These are phyloP conservation scores for Leiothrix lutea DNA, from an alignment of 2,113 vertebrate species.

Conservation along the genomic window DNA sequence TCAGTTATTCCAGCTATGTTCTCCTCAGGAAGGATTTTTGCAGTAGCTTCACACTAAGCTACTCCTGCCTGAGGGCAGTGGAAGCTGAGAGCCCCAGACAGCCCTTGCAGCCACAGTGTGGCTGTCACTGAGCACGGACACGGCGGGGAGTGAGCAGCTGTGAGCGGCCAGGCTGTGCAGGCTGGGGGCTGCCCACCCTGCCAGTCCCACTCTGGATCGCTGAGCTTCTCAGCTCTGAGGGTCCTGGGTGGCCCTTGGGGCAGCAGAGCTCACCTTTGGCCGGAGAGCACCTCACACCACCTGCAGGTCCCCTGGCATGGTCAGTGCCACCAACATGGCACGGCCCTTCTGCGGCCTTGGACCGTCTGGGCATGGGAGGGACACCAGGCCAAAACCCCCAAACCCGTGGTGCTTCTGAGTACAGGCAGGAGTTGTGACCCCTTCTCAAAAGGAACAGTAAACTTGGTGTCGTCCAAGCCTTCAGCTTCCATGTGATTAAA, in stretches of 20 bases:
- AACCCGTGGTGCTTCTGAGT: accelerated
- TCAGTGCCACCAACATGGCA: accelerated
- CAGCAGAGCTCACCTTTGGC: background rate
- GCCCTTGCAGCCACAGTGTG: background rate
- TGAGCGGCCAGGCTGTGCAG: background rate
- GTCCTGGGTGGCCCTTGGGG: accelerated
- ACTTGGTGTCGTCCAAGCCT: background rate
- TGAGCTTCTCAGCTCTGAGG: background rate
- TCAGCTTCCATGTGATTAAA: background rate
- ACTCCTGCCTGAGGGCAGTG: background rate
- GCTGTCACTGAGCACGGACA: background rate
- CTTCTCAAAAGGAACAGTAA: background rate
- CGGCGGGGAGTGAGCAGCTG: background rate
- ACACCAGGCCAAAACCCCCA: accelerated
- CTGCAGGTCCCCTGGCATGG: background rate
- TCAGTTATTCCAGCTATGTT: background rate
- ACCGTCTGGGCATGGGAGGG: accelerated
- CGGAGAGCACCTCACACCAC: background rate
- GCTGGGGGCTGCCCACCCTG: background rate
- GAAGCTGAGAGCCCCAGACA: background rate
- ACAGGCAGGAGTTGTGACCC: background rate
- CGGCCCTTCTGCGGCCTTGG: background rate
- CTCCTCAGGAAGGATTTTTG: background rate
- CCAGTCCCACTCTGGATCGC: background rate
- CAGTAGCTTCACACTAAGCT: background rate